phyloP scores from a whole-genome alignment of 2,113 vertebrate genomes.

The Lycaon pictus region DNA sequence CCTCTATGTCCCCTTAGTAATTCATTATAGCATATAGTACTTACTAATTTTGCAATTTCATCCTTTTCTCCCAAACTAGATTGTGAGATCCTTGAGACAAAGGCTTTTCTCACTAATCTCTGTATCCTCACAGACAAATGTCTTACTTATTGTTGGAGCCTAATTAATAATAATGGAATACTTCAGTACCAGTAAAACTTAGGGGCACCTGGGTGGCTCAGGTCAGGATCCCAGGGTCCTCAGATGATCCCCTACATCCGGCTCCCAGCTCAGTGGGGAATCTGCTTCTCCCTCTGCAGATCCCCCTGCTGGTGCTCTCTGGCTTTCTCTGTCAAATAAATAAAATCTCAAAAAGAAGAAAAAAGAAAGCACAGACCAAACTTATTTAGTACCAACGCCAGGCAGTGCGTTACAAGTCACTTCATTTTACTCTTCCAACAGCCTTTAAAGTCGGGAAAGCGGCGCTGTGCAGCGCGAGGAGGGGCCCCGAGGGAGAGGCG shows the following conservation, averaged over 20 bases:
- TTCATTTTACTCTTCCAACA: background rate
- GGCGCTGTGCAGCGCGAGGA: too few relatives aligned
- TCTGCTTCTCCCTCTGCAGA: too few relatives aligned
- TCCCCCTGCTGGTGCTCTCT: too few relatives aligned
- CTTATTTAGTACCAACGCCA: background rate
- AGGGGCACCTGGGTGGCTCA: too few relatives aligned
- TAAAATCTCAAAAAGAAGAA: too few relatives aligned
- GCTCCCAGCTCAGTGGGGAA: too few relatives aligned
- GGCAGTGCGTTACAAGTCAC: background rate
- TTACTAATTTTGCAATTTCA: constrained; percentile 31
- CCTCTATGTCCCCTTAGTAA: background rate
- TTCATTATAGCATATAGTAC: background rate
- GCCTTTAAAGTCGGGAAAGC: background rate
- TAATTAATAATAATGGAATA: background rate
- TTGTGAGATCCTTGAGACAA: background rate
- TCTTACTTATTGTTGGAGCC: background rate
- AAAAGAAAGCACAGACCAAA: too few relatives aligned
- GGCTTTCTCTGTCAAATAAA: too few relatives aligned
- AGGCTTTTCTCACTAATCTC: background rate
- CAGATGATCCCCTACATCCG: too few relatives aligned
- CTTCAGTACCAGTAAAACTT: background rate
- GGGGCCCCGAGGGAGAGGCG: background rate
- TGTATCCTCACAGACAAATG: background rate
- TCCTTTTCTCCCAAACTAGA: background rate
- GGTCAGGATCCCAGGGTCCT: too few relatives aligned